Conservation (phyloP, 2,113 vertebrate genomes). For the Amphiprion ocellaris region DNA sequence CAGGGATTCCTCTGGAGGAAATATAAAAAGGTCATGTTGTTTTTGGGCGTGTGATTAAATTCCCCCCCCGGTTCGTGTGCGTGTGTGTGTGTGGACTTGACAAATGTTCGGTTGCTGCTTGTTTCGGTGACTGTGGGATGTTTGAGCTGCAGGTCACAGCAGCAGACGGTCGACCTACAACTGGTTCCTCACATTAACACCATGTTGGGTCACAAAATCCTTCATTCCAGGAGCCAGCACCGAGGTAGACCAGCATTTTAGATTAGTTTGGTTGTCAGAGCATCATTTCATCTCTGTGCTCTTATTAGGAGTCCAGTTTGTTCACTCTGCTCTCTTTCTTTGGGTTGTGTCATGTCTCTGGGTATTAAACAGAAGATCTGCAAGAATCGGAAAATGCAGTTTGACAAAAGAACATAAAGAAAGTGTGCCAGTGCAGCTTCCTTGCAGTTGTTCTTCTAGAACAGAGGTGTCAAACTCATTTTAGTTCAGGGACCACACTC, state of each 20-base stretch:
- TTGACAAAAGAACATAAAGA: too few species aligned
- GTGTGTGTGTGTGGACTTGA: neutral
- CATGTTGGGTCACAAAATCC: neutral
- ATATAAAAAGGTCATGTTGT: constrained; percentile 21
- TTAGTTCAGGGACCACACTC: too few species aligned
- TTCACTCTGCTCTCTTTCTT: neutral
- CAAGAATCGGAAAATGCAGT: neutral
- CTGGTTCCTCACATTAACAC: neutral
- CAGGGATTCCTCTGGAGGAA: constrained; percentile 3
- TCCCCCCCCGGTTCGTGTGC: neutral
- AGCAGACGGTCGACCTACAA: neutral
- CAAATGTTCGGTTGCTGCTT: neutral
- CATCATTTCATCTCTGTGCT: neutral
- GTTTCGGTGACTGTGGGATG: neutral
- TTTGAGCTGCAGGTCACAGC: constrained; percentile 1
- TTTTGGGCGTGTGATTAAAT: constrained; percentile 28
- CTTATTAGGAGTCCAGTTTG: neutral
- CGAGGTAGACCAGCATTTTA: neutral
- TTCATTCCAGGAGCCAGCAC: neutral
- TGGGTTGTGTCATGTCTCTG: neutral
- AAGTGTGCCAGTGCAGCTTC: too few species aligned
- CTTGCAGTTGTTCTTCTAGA: too few species aligned
- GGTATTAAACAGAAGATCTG: neutral
- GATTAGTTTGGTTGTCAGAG: neutral
- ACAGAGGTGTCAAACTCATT: too few species aligned